Conservation (phyloP, 2,113 vertebrate species). For the Odocoileus hemionus region DNA sequence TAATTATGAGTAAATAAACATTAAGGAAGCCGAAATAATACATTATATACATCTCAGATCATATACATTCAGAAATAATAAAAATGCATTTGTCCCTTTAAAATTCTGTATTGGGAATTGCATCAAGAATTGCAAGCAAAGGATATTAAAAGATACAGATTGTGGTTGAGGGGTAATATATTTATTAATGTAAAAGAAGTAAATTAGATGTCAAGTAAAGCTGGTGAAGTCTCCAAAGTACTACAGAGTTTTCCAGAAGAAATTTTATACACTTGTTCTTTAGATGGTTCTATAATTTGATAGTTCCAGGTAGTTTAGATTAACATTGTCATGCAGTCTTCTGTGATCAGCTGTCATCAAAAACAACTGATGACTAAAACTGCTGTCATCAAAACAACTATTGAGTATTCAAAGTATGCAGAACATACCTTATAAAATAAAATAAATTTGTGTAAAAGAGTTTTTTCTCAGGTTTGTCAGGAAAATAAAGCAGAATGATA, state of each 20-base stretch:
- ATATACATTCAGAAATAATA: slow-evolving; percentile 18
- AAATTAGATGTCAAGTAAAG: not conserved
- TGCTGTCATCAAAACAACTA: not conserved
- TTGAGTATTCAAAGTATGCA: not conserved
- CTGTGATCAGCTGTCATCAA: not conserved
- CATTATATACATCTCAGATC: not conserved
- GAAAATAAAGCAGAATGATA: slow-evolving; percentile 24
- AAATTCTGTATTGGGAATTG: not conserved
- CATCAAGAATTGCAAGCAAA: not conserved
- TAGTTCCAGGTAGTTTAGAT: not conserved
- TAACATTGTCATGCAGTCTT: not conserved
- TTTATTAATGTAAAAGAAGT: slow-evolving; percentile 5
- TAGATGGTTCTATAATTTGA: not conserved
- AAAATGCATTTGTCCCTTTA: not conserved
- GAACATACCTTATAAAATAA: slow-evolving; percentile 29
- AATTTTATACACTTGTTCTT: not conserved
- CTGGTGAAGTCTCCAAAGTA: not conserved
- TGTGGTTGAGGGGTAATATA: not conserved
- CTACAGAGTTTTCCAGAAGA: not conserved
- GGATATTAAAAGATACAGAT: not conserved
- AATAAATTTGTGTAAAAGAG: slow-evolving; percentile 8
- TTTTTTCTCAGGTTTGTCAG: slow-evolving; percentile 1
- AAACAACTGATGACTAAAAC: not conserved
- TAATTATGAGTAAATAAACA: slow-evolving; percentile 40
- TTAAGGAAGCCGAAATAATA: not conserved